Base-by-base conservation (phyloP, 2,797 vertebrate genomes). In the Ataeniobius toweri region DNA sequence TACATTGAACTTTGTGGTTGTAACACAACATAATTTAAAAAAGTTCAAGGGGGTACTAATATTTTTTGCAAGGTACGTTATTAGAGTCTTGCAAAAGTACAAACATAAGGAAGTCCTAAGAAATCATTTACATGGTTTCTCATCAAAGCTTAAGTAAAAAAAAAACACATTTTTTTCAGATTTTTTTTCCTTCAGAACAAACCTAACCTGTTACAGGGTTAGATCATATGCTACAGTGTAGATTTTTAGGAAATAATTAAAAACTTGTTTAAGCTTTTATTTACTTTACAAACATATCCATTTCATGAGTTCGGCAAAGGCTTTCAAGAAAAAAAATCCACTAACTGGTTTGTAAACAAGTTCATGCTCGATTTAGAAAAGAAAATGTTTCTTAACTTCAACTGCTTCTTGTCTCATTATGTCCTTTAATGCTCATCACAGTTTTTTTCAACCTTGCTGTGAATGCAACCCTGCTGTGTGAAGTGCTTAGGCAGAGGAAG, bases 351-450 rank as follows among this genome's bases (percentile, higher is more conserved):
- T 67, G 36, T 67, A 24, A 67, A 41, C 22, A 39, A 83, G 84
- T 74, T 71, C 73, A 74, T 74, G 63, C 44, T 76, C 71, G 78
- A 83, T 80, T 71, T 79, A 55, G 61, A 74, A 73, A 73, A 79
- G 55, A 74, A 75, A 77, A 78, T 14, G 18, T 51, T 56, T 20
- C 70, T 83, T 71, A 59, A 59, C 12, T 77, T 56, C 51, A 39
- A n/a, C 36, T 67, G 77, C 77, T 77, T 58, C 1, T 80, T 79
- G 65, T 72, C n/a, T 85, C 65, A 70, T 85, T 59, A 70, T 79
- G 24, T 74, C 73, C 44, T 22, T 31, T 67, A 59, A 26, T 16
- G 2, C 44, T 74, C 36, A 74, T 79, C 70, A 71, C 48, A 74
- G 63, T 61, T 73, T 63, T 59, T 31, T 70, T 44, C 20, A 46